Conservation (phyloP, 1,140 invertebrate species). For the Calliopsis andreniformis region DNA sequence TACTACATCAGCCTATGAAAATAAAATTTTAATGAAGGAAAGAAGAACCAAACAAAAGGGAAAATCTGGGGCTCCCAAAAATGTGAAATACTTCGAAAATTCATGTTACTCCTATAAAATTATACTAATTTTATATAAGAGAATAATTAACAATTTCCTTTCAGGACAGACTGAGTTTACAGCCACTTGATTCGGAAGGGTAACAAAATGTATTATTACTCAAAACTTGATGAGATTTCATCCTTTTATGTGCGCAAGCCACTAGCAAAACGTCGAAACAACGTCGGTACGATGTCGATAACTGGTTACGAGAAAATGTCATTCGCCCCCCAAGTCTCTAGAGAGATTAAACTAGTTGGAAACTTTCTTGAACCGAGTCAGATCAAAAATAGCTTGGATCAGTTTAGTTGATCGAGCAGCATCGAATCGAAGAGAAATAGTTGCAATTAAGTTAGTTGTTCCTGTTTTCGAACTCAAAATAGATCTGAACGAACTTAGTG, state of each 20-base stretch:
- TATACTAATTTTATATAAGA: too few relatives aligned
- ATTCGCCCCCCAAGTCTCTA: background rate
- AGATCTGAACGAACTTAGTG: background rate
- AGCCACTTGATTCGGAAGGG: background rate
- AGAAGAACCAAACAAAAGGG: too few relatives aligned
- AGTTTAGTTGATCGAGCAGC: background rate
- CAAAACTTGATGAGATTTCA: conserved; percentile 7
- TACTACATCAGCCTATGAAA: too few relatives aligned
- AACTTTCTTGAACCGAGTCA: background rate
- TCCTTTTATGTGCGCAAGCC: background rate
- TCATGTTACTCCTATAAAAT: too few relatives aligned
- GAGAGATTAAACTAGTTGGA: conserved; percentile 9
- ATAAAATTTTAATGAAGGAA: too few relatives aligned
- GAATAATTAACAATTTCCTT: too few relatives aligned
- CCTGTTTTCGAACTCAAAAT: background rate
- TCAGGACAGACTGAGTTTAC: background rate
- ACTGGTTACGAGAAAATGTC: conserved; percentile 4
- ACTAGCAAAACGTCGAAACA: background rate
- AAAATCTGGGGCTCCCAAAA: too few relatives aligned
- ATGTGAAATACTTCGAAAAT: too few relatives aligned
- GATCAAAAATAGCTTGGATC: background rate
- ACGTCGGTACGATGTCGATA: conserved; percentile 3
- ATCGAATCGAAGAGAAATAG: background rate
- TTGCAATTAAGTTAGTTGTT: background rate
- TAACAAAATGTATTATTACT: background rate